A percentile compares a stretch with the other conserved stretches of the same genome.
phyloP scores from a whole-genome alignment of 2,797 vertebrate species.

The Parambassis ranga region DNA sequence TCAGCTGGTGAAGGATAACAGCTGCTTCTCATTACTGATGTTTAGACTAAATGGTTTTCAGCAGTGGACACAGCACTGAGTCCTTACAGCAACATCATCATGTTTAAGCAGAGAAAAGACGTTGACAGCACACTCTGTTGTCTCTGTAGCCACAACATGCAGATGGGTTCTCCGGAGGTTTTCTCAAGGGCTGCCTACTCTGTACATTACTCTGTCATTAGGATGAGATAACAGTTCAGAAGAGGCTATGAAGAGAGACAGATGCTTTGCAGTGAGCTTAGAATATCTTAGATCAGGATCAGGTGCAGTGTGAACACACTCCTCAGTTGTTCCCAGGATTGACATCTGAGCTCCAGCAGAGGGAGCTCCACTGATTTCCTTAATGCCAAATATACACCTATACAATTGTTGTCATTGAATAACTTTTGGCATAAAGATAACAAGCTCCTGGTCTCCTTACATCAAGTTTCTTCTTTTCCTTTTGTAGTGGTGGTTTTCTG shows the following conservation, averaged over 20 bases:
- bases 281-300: background rate
- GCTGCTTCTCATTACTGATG: conserved; percentile 71
- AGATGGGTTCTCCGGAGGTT: conserved; percentile 16
- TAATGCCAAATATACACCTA: background rate
- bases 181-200: background rate
- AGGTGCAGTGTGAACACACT: background rate
- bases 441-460: background rate
- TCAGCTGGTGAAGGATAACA: conserved; percentile 69
- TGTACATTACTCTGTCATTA: conserved; percentile 7
- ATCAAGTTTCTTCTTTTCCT: background rate
- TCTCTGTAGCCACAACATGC: conserved; percentile 15
- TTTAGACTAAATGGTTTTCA: conserved; percentile 63
- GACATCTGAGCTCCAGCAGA: conserved; percentile 45
- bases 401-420: background rate
- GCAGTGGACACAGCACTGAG: conserved; percentile 50
- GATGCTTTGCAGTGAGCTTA: background rate
- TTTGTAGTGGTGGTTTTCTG: background rate
- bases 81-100: conserved; percentile 34
- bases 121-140: conserved; percentile 37
- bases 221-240: background rate
- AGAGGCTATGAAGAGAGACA: background rate
- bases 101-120: conserved; percentile 36
- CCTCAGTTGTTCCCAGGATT: background rate
- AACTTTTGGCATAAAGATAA: background rate
- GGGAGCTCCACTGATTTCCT: conserved; percentile 35